Conservation (phyloP, 1,140 invertebrate genomes). For the Aphaenogaster ashmeadi region DNA sequence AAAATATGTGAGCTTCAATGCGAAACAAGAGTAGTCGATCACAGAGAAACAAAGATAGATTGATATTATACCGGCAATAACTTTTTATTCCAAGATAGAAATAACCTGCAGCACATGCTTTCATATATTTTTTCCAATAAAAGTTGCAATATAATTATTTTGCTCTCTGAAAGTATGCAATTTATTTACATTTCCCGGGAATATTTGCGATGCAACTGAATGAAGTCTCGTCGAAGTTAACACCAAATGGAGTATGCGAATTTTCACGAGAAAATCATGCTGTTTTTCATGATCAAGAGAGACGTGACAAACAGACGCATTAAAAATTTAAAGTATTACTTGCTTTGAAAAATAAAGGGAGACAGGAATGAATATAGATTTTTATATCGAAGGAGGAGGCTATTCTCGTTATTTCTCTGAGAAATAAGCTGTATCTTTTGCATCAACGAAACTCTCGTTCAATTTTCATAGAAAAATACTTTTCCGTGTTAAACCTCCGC, state of each 20-base stretch:
- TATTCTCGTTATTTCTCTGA: neutral
- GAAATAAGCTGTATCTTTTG: conserved; percentile 33
- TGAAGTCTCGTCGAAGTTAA: neutral
- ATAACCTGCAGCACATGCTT: neutral
- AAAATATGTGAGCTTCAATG: conserved; percentile 26
- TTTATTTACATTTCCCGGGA: neutral
- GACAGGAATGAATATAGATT: neutral
- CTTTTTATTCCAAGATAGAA: neutral
- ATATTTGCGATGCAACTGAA: neutral
- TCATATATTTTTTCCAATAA: conserved; percentile 14
- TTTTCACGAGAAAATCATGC: neutral
- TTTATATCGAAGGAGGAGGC: neutral
- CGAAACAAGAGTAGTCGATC: conserved; percentile 26
- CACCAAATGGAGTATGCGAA: neutral
- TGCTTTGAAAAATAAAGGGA: neutral
- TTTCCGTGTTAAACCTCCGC: neutral
- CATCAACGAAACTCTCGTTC: conserved; percentile 1
- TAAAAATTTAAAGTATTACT: conserved; percentile 10
- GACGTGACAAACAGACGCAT: neutral
- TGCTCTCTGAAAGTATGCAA: neutral
- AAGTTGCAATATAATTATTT: conserved; percentile 33
- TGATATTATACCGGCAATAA: neutral
- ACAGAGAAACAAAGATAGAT: conserved; percentile 38
- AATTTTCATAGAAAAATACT: conserved; percentile 39
- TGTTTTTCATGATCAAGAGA: neutral